phyloP scores from a whole-genome alignment of 2,113 vertebrate species.

The Pachyramphus minor region DNA sequence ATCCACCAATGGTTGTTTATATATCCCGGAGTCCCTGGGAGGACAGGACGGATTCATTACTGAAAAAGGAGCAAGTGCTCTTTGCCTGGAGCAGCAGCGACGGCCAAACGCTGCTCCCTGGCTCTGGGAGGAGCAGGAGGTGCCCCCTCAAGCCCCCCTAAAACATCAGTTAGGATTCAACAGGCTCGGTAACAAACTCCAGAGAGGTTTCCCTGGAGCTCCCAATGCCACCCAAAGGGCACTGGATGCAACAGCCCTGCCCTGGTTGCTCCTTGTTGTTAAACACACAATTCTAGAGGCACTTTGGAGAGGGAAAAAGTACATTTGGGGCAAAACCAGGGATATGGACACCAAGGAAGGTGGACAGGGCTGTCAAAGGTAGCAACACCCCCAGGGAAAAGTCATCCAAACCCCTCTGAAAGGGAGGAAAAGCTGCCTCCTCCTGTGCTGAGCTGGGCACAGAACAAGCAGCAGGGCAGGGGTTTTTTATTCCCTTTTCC shows the following conservation, averaged over 20 bases:
- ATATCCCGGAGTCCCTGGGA: background rate
- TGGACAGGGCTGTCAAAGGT: background rate
- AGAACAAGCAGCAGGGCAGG: background rate
- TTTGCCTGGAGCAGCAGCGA: background rate
- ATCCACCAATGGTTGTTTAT: background rate
- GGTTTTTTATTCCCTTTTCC: background rate
- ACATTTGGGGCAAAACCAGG: background rate
- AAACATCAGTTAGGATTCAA: background rate
- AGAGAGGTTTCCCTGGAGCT: background rate
- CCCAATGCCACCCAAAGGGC: background rate
- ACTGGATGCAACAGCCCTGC: background rate
- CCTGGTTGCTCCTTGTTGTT: background rate
- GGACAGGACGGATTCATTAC: background rate
- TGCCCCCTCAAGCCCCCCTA: background rate
- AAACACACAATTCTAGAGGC: background rate
- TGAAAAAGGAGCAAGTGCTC: constrained; percentile 24
- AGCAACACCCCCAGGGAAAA: background rate
- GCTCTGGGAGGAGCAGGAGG: background rate
- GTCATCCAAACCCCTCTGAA: background rate
- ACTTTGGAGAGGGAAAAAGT: background rate
- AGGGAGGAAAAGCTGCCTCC: background rate
- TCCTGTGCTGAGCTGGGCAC: background rate
- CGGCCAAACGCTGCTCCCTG: background rate
- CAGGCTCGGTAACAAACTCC: fast-evolving
- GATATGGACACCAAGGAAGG: background rate